Evolutionary conservation across 2,888 invertebrate genomes (phyloP).

Genomic region (Cryptocephalus primarius): DNA sequence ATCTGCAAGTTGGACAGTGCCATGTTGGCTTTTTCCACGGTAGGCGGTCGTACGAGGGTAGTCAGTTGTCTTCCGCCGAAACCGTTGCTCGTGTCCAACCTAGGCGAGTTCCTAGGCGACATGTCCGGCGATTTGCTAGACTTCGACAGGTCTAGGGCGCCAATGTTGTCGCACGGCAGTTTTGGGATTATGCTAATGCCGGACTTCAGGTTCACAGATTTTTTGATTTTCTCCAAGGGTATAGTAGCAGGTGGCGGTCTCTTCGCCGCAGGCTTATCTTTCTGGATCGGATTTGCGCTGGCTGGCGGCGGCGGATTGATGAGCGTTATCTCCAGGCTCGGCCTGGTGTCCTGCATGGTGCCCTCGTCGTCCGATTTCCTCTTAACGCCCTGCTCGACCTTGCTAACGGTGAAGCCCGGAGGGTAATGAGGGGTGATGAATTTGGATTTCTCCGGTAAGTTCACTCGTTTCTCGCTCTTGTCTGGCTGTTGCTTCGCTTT

Average conservation of each 20-base stretch:
- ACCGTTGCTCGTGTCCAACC: slow-evolving; percentile 21
- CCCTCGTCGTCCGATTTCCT: slow-evolving; percentile 22
- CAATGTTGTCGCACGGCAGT: slow-evolving; percentile 38
- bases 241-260: slow-evolving; percentile 45
- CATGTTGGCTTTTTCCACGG: slow-evolving; percentile 18
- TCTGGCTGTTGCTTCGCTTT: slow-evolving; percentile 22
- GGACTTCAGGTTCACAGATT: slow-evolving; percentile 28
- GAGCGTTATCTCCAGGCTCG: slow-evolving; percentile 34
- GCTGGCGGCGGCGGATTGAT: slow-evolving; percentile 24
- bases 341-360: slow-evolving; percentile 26
- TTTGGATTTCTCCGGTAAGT: slow-evolving; percentile 12
- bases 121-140: slow-evolving; percentile 20
- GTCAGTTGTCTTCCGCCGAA: slow-evolving; percentile 14
- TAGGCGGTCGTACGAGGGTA: slow-evolving; percentile 5
- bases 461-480: slow-evolving; percentile 15
- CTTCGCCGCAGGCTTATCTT: slow-evolving; percentile 23
- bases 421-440: slow-evolving; percentile 18
- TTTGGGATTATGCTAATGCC: slow-evolving; percentile 31
- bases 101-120: slow-evolving; percentile 28
- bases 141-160: slow-evolving; percentile 44
- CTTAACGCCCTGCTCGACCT: slow-evolving; percentile 33
- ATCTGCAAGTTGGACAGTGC: slow-evolving; percentile 43
- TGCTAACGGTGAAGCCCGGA: slow-evolving; percentile 36
- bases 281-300: slow-evolving; percentile 9
- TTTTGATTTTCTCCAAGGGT: slow-evolving; percentile 41